phyloP scores from a whole-genome alignment of 2,797 vertebrate genomes.

The Chromis chromis region DNA sequence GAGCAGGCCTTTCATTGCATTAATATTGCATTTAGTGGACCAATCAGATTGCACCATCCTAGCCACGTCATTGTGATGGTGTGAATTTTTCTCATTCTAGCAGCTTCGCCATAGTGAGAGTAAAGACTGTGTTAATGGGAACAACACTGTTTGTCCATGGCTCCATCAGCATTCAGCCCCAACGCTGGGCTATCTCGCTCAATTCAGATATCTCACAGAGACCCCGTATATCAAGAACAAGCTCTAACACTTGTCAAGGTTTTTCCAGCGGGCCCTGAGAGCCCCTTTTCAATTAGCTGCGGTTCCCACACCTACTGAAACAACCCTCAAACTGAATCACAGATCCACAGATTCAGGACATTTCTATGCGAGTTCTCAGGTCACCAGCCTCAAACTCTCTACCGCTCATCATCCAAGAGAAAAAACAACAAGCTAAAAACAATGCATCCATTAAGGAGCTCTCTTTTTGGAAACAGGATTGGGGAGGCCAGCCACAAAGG shows the following conservation, averaged over 20 bases:
- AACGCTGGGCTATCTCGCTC: constrained; percentile 48
- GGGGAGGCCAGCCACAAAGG: constrained; percentile 71
- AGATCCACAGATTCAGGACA: constrained; percentile 68
- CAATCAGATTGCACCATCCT: neutral
- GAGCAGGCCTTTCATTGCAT: neutral
- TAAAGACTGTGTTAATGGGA: constrained; percentile 8
- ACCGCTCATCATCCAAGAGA: constrained; percentile 56
- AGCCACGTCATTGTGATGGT: neutral
- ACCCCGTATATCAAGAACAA: constrained; percentile 66
- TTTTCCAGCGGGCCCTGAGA: constrained; percentile 61
- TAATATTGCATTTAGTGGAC: neutral
- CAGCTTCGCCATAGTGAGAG: constrained; percentile 17
- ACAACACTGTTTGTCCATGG: constrained; percentile 40
- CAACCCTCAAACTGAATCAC: constrained; percentile 51
- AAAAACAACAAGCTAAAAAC: constrained; percentile 77
- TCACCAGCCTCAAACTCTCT: constrained; percentile 60
- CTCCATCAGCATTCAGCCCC: constrained; percentile 73
- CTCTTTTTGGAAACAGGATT: constrained; percentile 64
- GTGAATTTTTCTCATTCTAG: constrained; percentile 8
- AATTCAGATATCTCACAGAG: constrained; percentile 67
- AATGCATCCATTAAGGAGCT: constrained; percentile 73
- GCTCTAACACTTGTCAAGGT: constrained; percentile 67
- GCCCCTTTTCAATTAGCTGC: constrained; percentile 68
- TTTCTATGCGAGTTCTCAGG: constrained; percentile 62
- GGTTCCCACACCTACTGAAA: constrained; percentile 79